Evolutionary conservation across 2,888 invertebrate species (phyloP).

Genomic region (Epistrophella euchroma): DNA sequence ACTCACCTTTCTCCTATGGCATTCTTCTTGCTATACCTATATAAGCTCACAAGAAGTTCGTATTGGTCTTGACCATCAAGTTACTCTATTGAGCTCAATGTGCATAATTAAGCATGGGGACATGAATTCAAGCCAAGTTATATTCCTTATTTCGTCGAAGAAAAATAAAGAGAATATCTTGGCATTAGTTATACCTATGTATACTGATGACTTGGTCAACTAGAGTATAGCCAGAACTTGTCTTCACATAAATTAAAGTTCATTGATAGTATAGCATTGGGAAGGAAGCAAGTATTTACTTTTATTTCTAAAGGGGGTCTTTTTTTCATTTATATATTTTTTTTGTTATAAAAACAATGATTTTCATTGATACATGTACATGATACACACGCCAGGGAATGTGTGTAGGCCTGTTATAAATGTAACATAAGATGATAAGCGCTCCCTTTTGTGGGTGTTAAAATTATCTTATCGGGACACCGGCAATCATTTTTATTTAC

Average conservation of each 20-base stretch:
- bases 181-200: too few relatives aligned
- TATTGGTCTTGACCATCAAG: conserved; percentile 31
- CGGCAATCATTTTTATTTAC: conserved; percentile 48
- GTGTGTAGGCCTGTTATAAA: background rate
- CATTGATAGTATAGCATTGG: background rate
- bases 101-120: conserved; percentile 37
- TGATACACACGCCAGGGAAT: background rate
- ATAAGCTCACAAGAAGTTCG: background rate
- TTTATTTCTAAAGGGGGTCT: conserved; percentile 41
- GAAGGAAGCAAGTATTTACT: conserved; percentile 46
- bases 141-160: conserved; percentile 40
- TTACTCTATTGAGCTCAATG: background rate
- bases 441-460: conserved; percentile 40
- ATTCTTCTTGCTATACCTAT: background rate
- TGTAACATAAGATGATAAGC: conserved; percentile 43
- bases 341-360: conserved; percentile 44
- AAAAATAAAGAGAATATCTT: background rate
- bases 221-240: conserved; percentile 14
- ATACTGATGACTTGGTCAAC: background rate
- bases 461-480: conserved; percentile 51
- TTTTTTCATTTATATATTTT: too few relatives aligned
- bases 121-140: conserved; percentile 43
- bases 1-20: background rate
- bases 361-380: conserved; percentile 50
- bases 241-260: conserved; percentile 49